Evolutionary conservation across 2,888 invertebrate species (phyloP), one percentile per base, ranked within the genome.

Genomic region (Lithophane ornitopus): DNA sequence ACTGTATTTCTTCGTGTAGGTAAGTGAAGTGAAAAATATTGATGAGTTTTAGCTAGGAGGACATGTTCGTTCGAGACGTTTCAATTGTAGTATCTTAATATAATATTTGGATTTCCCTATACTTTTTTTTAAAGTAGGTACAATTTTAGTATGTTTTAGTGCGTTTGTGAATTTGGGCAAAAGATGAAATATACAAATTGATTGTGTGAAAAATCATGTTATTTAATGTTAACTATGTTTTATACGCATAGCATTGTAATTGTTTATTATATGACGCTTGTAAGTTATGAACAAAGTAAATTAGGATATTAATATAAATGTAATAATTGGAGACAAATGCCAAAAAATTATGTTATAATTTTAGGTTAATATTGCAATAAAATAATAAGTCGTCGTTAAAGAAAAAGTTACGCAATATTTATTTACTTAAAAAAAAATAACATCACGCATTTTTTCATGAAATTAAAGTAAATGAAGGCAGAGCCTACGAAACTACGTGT

Each of bases 101-200:
- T 46, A 46, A 65, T 28, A 22, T 34, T 52, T 52, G n/a, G 7
- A 34, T 66, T 52, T 7, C 16, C 11, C 6, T n/a, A 67, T 34
- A 52, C 34, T 11, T 49, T 66, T n/a, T 67, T 49, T 16, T 9
- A n/a, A 34, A 16, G 3, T 34, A 34, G 34, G 34, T 67, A 22
- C 2, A 49, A 16, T 67, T 67, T 34, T 52, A 7, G 34, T 52
- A 34, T 52, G 65, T n/a, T 28, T 56, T 87, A 86, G 89, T 89
- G 88, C 87, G 87, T 84, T 90, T 78, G 69, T 67, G 59, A 56
- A 80, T 69, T 83, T 76, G 72, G 61, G 52, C 46, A 73, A 69
- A 71, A 76, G 3, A 44, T 44, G 39, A 49, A 65, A 58, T 58
- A 52, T 16, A 58, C 22, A 66, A 67, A 49, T 66, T 58, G 12